These are phyloP conservation scores for Raja brachyura DNA, from an alignment of 2,113 vertebrate species.

Conservation along the genomic window DNA sequence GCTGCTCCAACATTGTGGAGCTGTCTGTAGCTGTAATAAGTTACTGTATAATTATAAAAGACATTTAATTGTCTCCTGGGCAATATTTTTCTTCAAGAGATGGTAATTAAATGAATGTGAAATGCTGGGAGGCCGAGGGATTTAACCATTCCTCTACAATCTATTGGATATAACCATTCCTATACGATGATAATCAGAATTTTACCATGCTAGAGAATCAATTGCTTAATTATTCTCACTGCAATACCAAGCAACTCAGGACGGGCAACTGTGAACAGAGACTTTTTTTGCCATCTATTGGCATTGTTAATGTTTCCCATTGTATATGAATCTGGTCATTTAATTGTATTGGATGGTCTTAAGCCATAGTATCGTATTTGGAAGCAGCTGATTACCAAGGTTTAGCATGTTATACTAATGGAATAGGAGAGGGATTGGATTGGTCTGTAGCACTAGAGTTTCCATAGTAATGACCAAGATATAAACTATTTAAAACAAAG, in stretches of 20 bases:
- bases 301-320: background rate
- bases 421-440: background rate
- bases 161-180: background rate
- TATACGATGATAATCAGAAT: no score
- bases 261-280: background rate
- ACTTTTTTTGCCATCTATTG: background rate
- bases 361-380: background rate
- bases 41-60: background rate
- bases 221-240: background rate
- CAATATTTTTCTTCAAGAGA: background rate
- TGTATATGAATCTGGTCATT: no score
- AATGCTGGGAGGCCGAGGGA: background rate
- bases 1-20: background rate
- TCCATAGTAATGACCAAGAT: background rate
- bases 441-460: background rate
- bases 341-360: background rate
- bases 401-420: background rate
- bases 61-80: background rate
- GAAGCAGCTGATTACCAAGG: background rate
- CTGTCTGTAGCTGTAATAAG: background rate
- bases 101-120: background rate
- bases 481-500: no score
- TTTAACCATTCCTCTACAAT: background rate
- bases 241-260: background rate
- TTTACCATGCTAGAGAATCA: background rate